Evolutionary conservation across 2,797 vertebrate genomes (phyloP), one percentile per base, ranked within the genome.

Genomic region (Periparus ater): DNA sequence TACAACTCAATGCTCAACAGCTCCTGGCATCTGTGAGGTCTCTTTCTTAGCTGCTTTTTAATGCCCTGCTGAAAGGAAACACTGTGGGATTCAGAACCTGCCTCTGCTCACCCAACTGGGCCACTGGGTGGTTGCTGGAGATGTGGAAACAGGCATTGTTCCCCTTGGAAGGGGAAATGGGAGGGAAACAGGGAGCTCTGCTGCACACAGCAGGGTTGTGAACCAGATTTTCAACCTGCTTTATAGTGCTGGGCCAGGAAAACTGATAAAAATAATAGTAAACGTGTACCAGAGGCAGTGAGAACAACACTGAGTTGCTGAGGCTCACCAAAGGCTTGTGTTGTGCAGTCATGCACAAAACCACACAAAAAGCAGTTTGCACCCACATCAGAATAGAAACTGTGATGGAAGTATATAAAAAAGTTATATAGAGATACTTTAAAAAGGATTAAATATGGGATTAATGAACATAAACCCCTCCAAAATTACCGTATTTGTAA

Each of bases 1-100:
- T 97, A 97, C 97, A 98, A 97, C 98, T 97, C 96, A 97, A 92
- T 93, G 96, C 93, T 97, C 97, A 98, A 97, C 97, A 96, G 97
- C 70, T 94, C 95, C 91, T 97, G 97, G 97, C 97, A 96, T 94
- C 95, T 97, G 95, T 91, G 86, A 95, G 97, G 94, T 91, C 96
- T 94, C 92, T 85, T 95, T 95, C 84, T 96, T 36, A 88, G 87
- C 51, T 72, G 85, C 55, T 94, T 91, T 95, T 96, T 96, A 96
- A 97, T 95, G 81, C 89, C 83, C 89, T 72, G 93, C 27, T 96
- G 96, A 97, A 97, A 97, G 96, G 58, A 91, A 94, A 73, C 44
- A 47, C 83, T 85, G 92, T 70, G 91, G 91, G 92, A 95, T 92
- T 95, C 93, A 85, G 79, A 88, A 85, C 72, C 85, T 90, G 94